Conservation (phyloP, 2,888 invertebrate species). For the Volucella inanis region DNA sequence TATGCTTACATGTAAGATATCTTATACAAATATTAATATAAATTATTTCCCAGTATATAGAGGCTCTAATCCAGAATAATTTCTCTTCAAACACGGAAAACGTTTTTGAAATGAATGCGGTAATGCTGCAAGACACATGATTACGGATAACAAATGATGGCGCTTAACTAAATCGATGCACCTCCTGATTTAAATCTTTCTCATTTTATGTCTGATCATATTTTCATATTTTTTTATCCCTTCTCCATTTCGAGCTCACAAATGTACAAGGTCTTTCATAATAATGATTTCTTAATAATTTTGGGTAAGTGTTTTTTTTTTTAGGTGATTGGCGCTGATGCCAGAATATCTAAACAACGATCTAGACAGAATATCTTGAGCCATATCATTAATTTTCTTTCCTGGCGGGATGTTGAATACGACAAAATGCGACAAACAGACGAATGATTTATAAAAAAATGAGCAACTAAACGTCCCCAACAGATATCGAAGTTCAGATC, state of each 20-base stretch:
- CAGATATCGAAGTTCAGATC: slow-evolving; percentile 54
- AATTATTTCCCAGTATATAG: too few species aligned
- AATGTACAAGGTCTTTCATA: slow-evolving; percentile 65
- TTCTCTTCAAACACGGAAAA: slow-evolving; percentile 43
- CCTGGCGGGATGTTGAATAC: slow-evolving; percentile 64
- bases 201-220: slow-evolving; percentile 60
- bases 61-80: slow-evolving; percentile 43
- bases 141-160: slow-evolving; percentile 64
- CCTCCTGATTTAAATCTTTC: slow-evolving; percentile 64
- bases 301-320: slow-evolving; percentile 59
- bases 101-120: slow-evolving; percentile 41
- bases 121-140: slow-evolving; percentile 42
- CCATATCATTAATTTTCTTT: slow-evolving; percentile 62
- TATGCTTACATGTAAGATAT: too few species aligned
- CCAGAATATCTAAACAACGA: slow-evolving; percentile 58
- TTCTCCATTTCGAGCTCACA: slow-evolving; percentile 37
- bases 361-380: slow-evolving; percentile 68
- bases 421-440: slow-evolving; percentile 67
- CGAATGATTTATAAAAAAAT: slow-evolving; percentile 62
- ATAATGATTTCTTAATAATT: slow-evolving; percentile 68
- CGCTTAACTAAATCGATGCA: slow-evolving; percentile 68
- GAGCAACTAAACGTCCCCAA: slow-evolving; percentile 35
- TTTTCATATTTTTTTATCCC: slow-evolving; percentile 40
- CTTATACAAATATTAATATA: too few species aligned
- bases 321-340: slow-evolving; percentile 41